Percentiles rank a stretch among this genome's conserved stretches.
These are phyloP conservation scores for Philotrypesis tridentata DNA, from an alignment of 1,140 invertebrate genomes.

Conservation along the genomic window DNA sequence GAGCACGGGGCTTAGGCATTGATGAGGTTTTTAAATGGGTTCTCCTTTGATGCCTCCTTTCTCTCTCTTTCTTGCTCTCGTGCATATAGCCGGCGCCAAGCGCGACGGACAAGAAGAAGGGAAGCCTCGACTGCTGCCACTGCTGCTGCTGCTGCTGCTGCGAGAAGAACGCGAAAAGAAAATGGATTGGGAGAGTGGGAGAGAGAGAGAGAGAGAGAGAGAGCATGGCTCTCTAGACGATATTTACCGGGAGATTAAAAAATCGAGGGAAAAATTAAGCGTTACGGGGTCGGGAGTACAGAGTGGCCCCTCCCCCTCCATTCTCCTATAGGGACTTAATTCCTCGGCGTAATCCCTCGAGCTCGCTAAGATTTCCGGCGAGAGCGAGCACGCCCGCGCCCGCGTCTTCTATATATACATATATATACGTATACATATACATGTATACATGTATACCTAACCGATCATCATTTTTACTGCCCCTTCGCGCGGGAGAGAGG, in stretches of 20 bases:
- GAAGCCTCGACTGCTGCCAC: background rate
- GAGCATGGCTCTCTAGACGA: constrained; percentile 61
- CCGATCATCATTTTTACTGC: constrained; percentile 28
- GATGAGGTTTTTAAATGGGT: constrained; percentile 76
- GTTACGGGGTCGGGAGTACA: constrained; percentile 69
- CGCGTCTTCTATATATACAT: background rate
- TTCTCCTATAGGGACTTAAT: constrained; percentile 68
- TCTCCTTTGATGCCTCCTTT: constrained; percentile 70
- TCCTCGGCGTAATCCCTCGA: constrained; percentile 66
- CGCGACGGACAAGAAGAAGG: constrained; percentile 48
- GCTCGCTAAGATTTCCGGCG: constrained; percentile 67
- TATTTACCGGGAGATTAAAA: constrained; percentile 75
- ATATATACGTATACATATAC: no score
- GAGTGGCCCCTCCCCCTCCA: background rate
- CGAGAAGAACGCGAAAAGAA: constrained; percentile 52
- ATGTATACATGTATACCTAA: background rate
- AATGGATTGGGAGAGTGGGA: constrained; percentile 45
- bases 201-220: constrained; percentile 51
- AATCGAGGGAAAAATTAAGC: constrained; percentile 75
- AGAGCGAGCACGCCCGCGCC: constrained; percentile 35
- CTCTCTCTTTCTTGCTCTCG: constrained; percentile 35
- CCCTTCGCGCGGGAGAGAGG: constrained; percentile 29
- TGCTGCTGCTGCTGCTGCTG: no score
- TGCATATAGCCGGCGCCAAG: constrained; percentile 47
- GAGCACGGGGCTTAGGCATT: constrained; percentile 74